Evolutionary conservation across 92 coral and sea anemone genomes (phyloP), one percentile per base, ranked within the genome.

Genomic region (Porites divaricata): DNA sequence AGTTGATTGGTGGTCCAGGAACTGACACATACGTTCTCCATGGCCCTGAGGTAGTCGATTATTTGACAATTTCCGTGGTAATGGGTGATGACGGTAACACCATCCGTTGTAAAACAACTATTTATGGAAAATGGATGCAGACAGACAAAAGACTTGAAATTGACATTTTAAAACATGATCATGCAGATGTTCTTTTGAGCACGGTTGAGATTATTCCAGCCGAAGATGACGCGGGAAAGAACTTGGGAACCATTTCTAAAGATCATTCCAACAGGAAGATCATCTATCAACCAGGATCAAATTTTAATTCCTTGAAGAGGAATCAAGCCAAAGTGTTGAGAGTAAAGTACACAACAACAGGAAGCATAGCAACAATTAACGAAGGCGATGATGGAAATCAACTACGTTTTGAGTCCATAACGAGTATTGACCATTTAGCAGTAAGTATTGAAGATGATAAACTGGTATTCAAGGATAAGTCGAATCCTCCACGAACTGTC

Each of bases 21-120:
- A 16, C 65, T n/a, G 85, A 80, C 8, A 80, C 85, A 1, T 80
- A 64, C 51, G 85, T 80, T 1, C 59, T 80, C 24, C 77, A 80
- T 65, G 85, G 85, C 9, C 85, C 85, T 8, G 76, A 45, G 8
- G 85, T 80, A 45, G 41, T 5, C 9, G 85, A 80, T 22, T 28
- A 26, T 68, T 65, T 80, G 21, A 80, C 85, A 20, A 80, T 80
- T 52, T 68, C 77, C 10, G 76, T 80, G 20, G 14, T 48, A 2
- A 68, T 80, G 85, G 85, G 85, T 21, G 75, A 5, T 14, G 85
- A 80, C 65, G 85, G 75, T 19, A 19, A 21, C 19, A 68, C 85
- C 1, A 65, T 80, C 20, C 22, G 58, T 20, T 80, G 85, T 22
- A 65, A 49, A 80, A 80, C 85, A 65, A 80, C 85, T 12, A 80